These are phyloP conservation scores for Ptilorrhoa leucosticta DNA, from an alignment of 2,113 vertebrate species.

Conservation along the genomic window DNA sequence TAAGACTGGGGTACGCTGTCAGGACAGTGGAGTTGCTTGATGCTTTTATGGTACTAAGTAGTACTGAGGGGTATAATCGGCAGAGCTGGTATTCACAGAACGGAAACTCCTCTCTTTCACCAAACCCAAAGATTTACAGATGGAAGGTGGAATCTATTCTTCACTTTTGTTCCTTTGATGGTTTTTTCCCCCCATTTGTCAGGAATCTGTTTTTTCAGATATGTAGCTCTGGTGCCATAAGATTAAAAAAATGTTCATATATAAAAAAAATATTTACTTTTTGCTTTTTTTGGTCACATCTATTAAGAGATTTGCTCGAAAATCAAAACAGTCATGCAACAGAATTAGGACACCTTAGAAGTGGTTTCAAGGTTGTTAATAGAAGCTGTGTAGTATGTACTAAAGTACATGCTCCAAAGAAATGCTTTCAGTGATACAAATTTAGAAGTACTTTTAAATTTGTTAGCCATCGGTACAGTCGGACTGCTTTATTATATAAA, in stretches of 20 bases:
- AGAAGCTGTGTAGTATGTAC: background rate
- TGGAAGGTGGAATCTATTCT: background rate
- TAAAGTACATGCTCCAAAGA: background rate
- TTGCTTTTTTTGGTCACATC: background rate
- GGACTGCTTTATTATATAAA: background rate
- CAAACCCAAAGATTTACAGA: background rate
- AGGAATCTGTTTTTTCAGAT: background rate
- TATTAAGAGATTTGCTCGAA: background rate
- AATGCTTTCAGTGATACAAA: background rate
- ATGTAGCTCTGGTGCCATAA: background rate
- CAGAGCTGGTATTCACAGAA: background rate
- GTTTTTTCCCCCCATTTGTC: accelerated
- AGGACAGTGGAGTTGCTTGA: background rate
- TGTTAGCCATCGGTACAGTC: background rate
- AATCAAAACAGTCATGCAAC: background rate
- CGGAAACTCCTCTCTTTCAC: background rate
- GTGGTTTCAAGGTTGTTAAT: background rate
- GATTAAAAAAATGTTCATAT: background rate
- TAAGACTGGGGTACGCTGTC: background rate
- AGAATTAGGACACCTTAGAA: background rate
- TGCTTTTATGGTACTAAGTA: background rate
- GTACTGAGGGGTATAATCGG: accelerated
- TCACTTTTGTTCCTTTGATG: background rate
- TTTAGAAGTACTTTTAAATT: background rate
- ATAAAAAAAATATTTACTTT: background rate